These are phyloP conservation scores for Diadophis punctatus DNA, from an alignment of 2,113 vertebrate species.

Conservation along the genomic window DNA sequence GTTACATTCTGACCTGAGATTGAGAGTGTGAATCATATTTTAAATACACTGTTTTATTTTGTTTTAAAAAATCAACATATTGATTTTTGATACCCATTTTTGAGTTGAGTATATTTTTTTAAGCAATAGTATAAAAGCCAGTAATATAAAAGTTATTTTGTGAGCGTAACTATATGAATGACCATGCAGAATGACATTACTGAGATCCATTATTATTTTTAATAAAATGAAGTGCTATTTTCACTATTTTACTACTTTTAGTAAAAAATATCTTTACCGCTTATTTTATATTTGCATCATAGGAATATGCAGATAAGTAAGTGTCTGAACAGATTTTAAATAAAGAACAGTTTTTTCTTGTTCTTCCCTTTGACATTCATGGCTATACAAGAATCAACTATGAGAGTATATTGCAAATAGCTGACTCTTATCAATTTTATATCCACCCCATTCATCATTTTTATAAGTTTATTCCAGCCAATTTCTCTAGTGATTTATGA, in stretches of 20 bases:
- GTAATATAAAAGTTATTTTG: background rate
- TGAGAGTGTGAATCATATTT: background rate
- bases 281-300: background rate
- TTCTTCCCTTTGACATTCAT: background rate
- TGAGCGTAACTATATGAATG: background rate
- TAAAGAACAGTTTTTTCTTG: background rate
- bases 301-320: background rate
- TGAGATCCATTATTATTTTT: background rate
- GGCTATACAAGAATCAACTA: background rate
- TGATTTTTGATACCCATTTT: background rate
- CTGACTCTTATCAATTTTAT: background rate
- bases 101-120: background rate
- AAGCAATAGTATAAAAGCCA: background rate
- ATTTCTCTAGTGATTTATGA: background rate
- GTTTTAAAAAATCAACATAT: background rate
- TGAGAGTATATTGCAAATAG: background rate
- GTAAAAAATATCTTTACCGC: background rate
- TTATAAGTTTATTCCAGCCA: background rate
- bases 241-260: background rate
- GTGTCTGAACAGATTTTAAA: background rate
- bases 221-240: background rate
- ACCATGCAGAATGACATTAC: background rate
- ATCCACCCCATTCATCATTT: background rate
- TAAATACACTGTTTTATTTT: background rate
- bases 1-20: background rate